Evolutionary conservation across 2,888 invertebrate genomes (phyloP).

Genomic region (Melipona beecheii): DNA sequence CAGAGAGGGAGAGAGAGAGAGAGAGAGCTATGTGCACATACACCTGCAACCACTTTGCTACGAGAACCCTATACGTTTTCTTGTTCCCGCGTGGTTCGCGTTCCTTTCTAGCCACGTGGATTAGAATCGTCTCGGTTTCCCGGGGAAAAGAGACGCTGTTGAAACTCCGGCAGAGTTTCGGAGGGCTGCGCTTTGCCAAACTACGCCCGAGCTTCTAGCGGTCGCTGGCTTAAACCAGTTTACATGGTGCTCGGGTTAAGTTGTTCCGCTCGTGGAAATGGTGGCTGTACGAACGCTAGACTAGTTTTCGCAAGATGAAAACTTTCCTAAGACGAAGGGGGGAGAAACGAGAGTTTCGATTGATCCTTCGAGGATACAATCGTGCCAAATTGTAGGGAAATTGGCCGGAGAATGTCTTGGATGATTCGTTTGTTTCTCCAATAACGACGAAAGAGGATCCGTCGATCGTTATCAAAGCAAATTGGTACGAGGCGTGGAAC

Average conservation of each 20-base stretch:
- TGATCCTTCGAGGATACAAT: background rate
- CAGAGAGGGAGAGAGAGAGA: conserved; percentile 19
- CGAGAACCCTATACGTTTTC: conserved; percentile 26
- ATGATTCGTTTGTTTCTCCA: background rate
- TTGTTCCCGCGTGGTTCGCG: conserved; percentile 42
- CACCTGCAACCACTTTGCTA: conserved; percentile 34
- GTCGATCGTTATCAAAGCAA: conserved; percentile 46
- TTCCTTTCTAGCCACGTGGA: conserved; percentile 46
- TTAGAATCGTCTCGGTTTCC: conserved; percentile 57
- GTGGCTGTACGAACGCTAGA: background rate
- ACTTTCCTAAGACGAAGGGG: background rate
- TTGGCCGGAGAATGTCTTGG: background rate
- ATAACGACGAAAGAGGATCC: background rate
- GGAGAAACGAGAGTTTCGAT: background rate
- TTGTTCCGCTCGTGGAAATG: conserved; percentile 18
- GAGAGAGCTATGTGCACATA: conserved; percentile 46
- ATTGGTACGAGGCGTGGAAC: conserved; percentile 48
- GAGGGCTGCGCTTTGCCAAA: background rate
- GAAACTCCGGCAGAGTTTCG: background rate
- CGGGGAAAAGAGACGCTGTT: conserved; percentile 17
- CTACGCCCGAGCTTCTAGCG: background rate
- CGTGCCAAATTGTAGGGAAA: background rate
- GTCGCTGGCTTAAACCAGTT: conserved; percentile 23
- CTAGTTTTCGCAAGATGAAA: background rate
- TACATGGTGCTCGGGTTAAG: conserved; percentile 9